phyloP scores from a whole-genome alignment of 1,140 invertebrate genomes.

The Trichomalopsis sarcophagae region DNA sequence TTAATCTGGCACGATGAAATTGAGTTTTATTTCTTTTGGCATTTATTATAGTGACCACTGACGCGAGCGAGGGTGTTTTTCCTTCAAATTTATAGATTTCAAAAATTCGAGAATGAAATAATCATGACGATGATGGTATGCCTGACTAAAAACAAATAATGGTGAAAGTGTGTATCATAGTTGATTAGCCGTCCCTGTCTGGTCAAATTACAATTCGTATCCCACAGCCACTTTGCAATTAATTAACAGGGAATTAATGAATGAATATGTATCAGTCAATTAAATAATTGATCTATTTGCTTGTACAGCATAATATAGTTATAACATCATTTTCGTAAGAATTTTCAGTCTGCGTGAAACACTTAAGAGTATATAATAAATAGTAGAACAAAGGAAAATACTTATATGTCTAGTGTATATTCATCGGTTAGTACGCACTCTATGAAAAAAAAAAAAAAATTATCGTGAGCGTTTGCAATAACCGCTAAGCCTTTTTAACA shows the following conservation, averaged over 20 bases:
- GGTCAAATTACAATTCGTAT: neutral
- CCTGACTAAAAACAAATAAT: too few species aligned
- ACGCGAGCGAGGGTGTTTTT: constrained; percentile 41
- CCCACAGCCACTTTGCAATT: neutral
- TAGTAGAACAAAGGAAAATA: neutral
- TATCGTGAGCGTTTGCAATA: neutral
- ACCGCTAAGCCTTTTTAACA: neutral
- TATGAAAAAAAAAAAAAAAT: neutral
- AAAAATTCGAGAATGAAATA: too few species aligned
- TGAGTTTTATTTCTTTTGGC: constrained; percentile 1
- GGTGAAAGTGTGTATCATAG: too few species aligned
- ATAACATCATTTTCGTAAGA: neutral
- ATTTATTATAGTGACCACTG: constrained; percentile 10
- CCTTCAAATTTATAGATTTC: neutral
- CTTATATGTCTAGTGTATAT: neutral
- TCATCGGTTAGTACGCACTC: too few species aligned
- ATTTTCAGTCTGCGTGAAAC: neutral
- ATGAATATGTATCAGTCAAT: neutral
- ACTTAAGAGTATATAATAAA: neutral
- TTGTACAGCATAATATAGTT: neutral
- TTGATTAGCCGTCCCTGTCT: too few species aligned
- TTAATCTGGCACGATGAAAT: constrained; percentile 23
- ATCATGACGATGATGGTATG: too few species aligned
- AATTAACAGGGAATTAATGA: neutral
- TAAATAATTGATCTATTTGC: neutral